Percentiles rank a stretch among this genome's conserved stretches.
phyloP scores from a whole-genome alignment of 2,797 vertebrate species.

The Coccyzus lansbergi region DNA sequence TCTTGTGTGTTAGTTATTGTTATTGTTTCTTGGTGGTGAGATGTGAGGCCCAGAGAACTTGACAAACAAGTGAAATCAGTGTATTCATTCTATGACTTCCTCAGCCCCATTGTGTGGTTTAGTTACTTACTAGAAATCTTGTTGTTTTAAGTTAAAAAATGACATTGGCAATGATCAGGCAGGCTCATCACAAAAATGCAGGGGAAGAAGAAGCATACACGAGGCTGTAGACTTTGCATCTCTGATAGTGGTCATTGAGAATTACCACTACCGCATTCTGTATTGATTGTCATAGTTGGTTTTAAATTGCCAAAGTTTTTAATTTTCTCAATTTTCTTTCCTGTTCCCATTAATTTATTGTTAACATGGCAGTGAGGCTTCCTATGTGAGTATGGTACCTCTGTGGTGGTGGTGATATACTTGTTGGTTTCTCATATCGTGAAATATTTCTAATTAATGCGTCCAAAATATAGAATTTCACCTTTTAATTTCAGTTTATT shows the following conservation, averaged over 20 bases:
- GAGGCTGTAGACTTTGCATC: not conserved
- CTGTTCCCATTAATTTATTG: not conserved
- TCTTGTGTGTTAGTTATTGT: not conserved
- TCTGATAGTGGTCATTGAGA: not conserved
- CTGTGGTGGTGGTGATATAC: not conserved
- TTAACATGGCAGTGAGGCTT: not conserved
- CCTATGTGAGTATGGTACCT: not conserved
- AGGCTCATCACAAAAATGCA: not conserved
- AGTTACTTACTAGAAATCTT: not conserved
- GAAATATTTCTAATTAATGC: not conserved
- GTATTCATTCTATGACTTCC: not conserved
- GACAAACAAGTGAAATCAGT: not conserved
- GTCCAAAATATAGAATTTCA: not conserved
- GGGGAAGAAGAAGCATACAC: not conserved
- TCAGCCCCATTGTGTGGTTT: accelerated
- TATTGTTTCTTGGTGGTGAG: not conserved
- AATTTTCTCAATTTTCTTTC: not conserved
- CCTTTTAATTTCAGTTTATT: not conserved
- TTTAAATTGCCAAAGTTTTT: not conserved
- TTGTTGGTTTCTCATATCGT: not conserved
- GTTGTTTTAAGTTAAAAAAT: not conserved
- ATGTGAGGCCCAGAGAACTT: not conserved
- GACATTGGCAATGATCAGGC: accelerated
- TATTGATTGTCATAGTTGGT: not conserved
- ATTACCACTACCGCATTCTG: not conserved